A percentile compares a stretch with the other conserved stretches of the same genome.
Conservation (phyloP, 1,140 invertebrate species). For the Tetranychus urticae region DNA sequence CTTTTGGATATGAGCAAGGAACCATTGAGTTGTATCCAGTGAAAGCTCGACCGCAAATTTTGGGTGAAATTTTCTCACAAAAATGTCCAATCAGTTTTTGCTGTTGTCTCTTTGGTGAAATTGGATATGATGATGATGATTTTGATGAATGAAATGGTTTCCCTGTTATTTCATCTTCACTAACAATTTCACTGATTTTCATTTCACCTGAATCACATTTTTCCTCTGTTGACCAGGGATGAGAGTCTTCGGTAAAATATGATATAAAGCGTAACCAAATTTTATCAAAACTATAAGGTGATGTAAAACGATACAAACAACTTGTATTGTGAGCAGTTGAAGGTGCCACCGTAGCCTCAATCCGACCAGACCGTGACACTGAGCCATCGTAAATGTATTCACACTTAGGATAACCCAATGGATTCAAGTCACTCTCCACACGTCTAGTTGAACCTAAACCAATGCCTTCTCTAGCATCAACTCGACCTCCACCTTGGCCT, state of each 20-base stretch:
- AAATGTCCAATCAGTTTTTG: slow-evolving; percentile 8
- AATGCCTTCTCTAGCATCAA: slow-evolving; percentile 22
- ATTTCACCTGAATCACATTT: slow-evolving; percentile 12
- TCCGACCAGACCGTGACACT: slow-evolving; percentile 35
- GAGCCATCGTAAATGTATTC: slow-evolving; percentile 60
- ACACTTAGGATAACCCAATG: slow-evolving; percentile 36
- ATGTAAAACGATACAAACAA: slow-evolving; percentile 57
- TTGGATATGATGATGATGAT: too few relatives aligned
- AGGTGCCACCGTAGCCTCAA: slow-evolving; percentile 1
- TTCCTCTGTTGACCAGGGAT: slow-evolving; percentile 12
- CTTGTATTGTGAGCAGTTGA: slow-evolving; percentile 60
- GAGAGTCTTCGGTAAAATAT: slow-evolving; percentile 13
- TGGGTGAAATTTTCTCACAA: slow-evolving; percentile 14
- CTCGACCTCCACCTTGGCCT: too few relatives aligned
- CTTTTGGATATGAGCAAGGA: slow-evolving; percentile 14
- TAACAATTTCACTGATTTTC: slow-evolving; percentile 11
- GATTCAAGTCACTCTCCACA: slow-evolving; percentile 22
- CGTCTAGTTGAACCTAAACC: slow-evolving; percentile 14
- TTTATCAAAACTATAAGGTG: slow-evolving; percentile 37
- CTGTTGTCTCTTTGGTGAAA: not conserved
- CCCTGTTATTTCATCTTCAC: too few relatives aligned
- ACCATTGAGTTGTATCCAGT: slow-evolving; percentile 9
- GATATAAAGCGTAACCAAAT: slow-evolving; percentile 57
- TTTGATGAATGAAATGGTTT: too few relatives aligned
- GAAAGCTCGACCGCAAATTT: slow-evolving; percentile 13